Base-by-base conservation (phyloP, 2,113 vertebrate species). In the Astatoreochromis straeleni region DNA sequence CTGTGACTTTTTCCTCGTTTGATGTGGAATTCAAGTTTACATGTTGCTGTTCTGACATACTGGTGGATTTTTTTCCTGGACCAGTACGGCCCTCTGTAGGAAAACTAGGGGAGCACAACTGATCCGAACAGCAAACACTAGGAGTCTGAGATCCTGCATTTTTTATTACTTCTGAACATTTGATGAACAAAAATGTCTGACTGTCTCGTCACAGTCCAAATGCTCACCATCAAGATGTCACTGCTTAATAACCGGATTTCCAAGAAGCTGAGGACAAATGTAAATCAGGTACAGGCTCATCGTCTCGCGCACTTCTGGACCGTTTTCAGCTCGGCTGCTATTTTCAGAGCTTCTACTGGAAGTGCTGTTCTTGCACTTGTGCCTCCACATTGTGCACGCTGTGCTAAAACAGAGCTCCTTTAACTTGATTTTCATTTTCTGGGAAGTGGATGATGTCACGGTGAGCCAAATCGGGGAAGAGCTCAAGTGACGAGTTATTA, bases 151-250 rank as follows among this genome's bases (percentile, higher is more conserved):
- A 42, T 21, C 13, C 21, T 68, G 19, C 19, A 2, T 68, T 68
- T 40, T 17, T 73, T 26, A 0, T 45, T 26, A 47, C 40, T 73
- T 11, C 68, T 45, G 38, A 73, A 5, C 14, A 45, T 26, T 17
- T 1, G 14, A 29, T 1, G 14, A 45, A 45, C 0, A 73, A 45
- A 73, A 45, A 45, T 45, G 5, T 73, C 21, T 0, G 40, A 70
- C 38, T 70, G 65, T 65, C 33, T 13, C 33, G 2, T 70, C 65
- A 70, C n/a, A 70, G 63, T 73, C 38, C 38, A 26, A 7, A 73
- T 16, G 70, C 40, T 47, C 40, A 11, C 68, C 24, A 26, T 10
- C 16, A 29, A 47, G 68, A 73, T 1, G 2, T 16, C 13, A 9
- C 35, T 21, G 38, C 65, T 16, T 70, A 70, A 70, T 0, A 70